phyloP scores from a whole-genome alignment of 1,140 invertebrate genomes.

The Drosophila grimshawi region DNA sequence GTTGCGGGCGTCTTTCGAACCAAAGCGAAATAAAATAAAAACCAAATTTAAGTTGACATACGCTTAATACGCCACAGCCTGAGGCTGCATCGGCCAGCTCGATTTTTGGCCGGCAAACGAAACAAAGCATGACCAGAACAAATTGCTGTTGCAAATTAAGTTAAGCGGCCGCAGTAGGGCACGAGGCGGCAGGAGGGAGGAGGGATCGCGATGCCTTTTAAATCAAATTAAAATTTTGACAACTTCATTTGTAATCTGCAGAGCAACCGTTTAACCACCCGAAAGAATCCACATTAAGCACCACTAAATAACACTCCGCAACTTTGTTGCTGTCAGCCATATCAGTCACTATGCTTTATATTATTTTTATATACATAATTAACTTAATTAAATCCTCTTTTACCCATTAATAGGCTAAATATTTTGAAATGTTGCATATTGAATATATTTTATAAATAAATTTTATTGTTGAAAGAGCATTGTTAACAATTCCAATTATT shows the following conservation, averaged over 20 bases:
- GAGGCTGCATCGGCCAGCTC: constrained; percentile 1
- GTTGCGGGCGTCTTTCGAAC: constrained; percentile 3
- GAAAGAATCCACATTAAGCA: not conserved
- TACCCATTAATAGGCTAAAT: too few relatives aligned
- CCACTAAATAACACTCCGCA: not conserved
- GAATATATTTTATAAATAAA: not conserved
- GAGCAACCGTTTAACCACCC: constrained; percentile 14
- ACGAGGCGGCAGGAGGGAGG: constrained; percentile 1
- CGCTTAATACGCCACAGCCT: constrained; percentile 52
- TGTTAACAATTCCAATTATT: not conserved
- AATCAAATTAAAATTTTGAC: constrained; percentile 82
- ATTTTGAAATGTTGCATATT: too few relatives aligned
- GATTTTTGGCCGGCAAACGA: constrained; percentile 4
- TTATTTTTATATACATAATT: too few relatives aligned
- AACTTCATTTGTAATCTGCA: constrained; percentile 74
- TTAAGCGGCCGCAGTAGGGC: constrained; percentile 32
- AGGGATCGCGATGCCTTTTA: constrained; percentile 44
- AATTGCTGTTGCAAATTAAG: constrained; percentile 76
- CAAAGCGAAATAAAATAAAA: constrained; percentile 13
- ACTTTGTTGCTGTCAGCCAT: not conserved
- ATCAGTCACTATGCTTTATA: not conserved
- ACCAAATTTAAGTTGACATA: constrained; percentile 69
- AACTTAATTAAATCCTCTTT: too few relatives aligned
- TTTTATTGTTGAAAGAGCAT: too few relatives aligned
- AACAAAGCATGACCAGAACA: constrained; percentile 55